Percentiles rank a stretch among this genome's conserved stretches.
Evolutionary conservation across 2,888 invertebrate genomes (phyloP).

Genomic region (Sphecodes monilicornis): DNA sequence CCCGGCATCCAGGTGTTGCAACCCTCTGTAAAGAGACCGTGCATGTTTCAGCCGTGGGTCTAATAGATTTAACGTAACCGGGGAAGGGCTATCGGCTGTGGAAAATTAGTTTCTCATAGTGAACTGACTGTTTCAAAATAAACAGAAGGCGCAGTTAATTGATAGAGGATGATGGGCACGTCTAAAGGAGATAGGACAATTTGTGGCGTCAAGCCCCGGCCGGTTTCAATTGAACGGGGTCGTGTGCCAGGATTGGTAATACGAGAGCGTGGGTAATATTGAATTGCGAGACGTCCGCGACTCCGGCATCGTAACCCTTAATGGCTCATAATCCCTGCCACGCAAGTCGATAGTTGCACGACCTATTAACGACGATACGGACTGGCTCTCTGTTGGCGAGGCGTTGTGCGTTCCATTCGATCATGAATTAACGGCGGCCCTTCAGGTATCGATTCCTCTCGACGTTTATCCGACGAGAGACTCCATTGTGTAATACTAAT

Average conservation of each 20-base stretch:
- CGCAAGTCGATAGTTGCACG: neutral
- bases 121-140: neutral
- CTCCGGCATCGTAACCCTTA: neutral
- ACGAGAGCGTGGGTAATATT: neutral
- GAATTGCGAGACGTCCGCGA: neutral
- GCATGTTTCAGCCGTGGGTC: neutral
- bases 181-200: neutral
- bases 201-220: neutral
- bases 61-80: neutral
- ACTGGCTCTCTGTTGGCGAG: neutral
- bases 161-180: neutral
- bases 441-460: conserved; percentile 5
- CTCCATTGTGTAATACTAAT: conserved; percentile 20
- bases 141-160: neutral
- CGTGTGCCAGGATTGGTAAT: neutral
- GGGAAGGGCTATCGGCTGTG: neutral
- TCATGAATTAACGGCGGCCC: conserved; percentile 2
- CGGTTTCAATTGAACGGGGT: neutral
- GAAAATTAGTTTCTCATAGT: neutral
- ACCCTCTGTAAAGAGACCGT: conserved; percentile 1
- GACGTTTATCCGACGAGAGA: neutral
- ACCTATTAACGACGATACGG: neutral
- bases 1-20: neutral
- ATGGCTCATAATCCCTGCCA: neutral
- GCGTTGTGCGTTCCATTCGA: neutral